phyloP scores from a whole-genome alignment of 2,113 vertebrate species.

The Vanacampus margaritifer region DNA sequence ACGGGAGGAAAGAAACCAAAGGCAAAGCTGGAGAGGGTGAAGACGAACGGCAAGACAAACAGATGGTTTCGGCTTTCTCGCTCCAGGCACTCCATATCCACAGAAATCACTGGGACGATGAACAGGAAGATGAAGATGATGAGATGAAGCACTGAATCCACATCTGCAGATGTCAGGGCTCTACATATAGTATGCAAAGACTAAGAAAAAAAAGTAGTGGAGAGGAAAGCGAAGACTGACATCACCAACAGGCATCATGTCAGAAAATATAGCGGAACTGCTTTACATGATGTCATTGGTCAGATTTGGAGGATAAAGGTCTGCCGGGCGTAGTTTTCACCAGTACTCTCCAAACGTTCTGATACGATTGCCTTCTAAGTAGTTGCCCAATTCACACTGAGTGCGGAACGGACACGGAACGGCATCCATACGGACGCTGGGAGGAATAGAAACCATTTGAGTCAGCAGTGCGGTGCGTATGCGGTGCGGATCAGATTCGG shows the following conservation, averaged over 20 bases:
- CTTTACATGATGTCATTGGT: neutral
- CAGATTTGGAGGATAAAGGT: neutral
- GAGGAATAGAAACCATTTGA: too few relatives aligned
- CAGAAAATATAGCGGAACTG: neutral
- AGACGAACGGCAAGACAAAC: constrained; percentile 53
- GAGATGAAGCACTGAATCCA: constrained; percentile 48
- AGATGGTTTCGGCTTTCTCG: constrained; percentile 71
- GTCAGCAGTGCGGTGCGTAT: too few relatives aligned
- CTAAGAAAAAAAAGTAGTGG: neutral
- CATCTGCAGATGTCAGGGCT: constrained; percentile 44
- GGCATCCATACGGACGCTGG: too few relatives aligned
- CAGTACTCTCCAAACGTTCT: neutral
- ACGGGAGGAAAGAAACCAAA: constrained; percentile 9
- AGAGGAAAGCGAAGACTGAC: neutral
- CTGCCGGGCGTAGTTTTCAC: neutral
- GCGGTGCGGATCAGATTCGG: too few relatives aligned
- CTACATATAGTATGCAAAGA: neutral
- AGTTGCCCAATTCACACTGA: too few relatives aligned
- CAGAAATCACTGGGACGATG: constrained; percentile 49
- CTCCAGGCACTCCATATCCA: constrained; percentile 62
- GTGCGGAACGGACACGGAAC: too few relatives aligned
- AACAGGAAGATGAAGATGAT: constrained; percentile 26
- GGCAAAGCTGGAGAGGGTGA: constrained; percentile 23
- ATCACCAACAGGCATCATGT: neutral
- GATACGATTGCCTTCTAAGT: neutral